Conservation (phyloP, 2,113 vertebrate species). For the Malurus cyaneus region DNA sequence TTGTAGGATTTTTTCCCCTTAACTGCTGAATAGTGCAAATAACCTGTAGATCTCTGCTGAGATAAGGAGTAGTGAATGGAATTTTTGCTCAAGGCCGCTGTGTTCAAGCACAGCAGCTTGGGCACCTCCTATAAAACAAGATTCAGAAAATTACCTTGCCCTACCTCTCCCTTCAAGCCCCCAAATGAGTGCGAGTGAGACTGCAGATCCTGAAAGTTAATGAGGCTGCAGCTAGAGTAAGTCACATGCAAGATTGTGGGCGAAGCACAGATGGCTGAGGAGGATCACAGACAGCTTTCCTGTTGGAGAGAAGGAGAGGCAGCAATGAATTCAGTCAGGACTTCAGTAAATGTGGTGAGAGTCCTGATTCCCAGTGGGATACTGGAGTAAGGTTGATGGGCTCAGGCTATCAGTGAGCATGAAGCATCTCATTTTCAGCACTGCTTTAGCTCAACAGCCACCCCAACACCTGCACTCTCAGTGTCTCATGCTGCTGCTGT, state of each 20-base stretch:
- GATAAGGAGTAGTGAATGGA: slow-evolving; percentile 1
- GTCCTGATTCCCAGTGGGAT: background rate
- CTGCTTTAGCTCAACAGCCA: accelerated
- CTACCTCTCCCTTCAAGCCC: background rate
- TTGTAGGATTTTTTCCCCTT: background rate
- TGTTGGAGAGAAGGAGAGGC: background rate
- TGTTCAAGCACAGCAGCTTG: background rate
- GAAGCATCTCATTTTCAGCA: background rate
- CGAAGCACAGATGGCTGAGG: background rate
- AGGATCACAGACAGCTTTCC: background rate
- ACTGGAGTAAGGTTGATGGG: background rate
- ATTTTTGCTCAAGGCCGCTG: slow-evolving; percentile 43
- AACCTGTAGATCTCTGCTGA: slow-evolving; percentile 26
- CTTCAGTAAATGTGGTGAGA: background rate
- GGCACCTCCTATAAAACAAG: background rate
- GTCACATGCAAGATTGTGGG: background rate
- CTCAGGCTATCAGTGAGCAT: background rate
- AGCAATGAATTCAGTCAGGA: background rate
- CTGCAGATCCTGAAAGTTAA: background rate
- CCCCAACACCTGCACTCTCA: too few species aligned
- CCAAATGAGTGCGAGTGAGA: background rate
- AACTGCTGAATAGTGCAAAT: slow-evolving; percentile 16
- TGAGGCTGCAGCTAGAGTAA: background rate
- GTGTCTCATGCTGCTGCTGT: accelerated
- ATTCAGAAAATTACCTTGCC: slow-evolving; percentile 21